These are phyloP conservation scores for Ericerus pela DNA, from an alignment of 1,140 invertebrate species.

Conservation along the genomic window DNA sequence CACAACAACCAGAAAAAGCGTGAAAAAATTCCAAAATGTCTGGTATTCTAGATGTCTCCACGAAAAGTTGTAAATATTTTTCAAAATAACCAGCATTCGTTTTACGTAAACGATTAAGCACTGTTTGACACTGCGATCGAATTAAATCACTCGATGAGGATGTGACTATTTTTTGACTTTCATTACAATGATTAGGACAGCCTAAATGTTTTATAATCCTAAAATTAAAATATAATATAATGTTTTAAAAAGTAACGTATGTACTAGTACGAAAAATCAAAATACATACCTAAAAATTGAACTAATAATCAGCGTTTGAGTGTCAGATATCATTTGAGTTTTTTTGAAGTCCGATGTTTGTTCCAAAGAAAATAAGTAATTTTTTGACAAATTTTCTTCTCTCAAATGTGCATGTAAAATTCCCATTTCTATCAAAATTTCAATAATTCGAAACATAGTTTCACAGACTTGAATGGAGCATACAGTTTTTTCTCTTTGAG, in stretches of 20 bases:
- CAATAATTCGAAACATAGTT: constrained; percentile 74
- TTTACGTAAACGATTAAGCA: constrained; percentile 57
- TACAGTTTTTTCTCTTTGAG: constrained; percentile 55
- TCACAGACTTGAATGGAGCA: constrained; percentile 77
- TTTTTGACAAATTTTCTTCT: not conserved
- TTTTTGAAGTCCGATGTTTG: not conserved
- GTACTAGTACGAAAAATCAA: too few relatives aligned
- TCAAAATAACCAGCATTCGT: constrained; percentile 56
- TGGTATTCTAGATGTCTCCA: constrained; percentile 54
- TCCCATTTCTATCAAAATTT: constrained; percentile 75
- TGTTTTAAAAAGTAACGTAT: too few relatives aligned
- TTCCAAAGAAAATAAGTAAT: not conserved
- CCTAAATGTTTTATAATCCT: constrained; percentile 80
- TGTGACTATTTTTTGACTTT: constrained; percentile 59
- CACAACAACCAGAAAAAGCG: constrained; percentile 86
- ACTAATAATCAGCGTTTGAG: not conserved
- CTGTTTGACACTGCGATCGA: constrained; percentile 69
- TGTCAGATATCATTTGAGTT: not conserved
- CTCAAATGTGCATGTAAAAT: constrained; percentile 44
- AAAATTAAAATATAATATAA: constrained; percentile 23
- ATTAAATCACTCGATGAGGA: constrained; percentile 54
- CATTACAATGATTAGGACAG: constrained; percentile 78
- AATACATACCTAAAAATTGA: not conserved
- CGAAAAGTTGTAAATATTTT: constrained; percentile 59
- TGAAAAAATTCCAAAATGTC: constrained; percentile 90